phyloP scores from a whole-genome alignment of 2,888 invertebrate genomes.

The Oscheius sp. region DNA sequence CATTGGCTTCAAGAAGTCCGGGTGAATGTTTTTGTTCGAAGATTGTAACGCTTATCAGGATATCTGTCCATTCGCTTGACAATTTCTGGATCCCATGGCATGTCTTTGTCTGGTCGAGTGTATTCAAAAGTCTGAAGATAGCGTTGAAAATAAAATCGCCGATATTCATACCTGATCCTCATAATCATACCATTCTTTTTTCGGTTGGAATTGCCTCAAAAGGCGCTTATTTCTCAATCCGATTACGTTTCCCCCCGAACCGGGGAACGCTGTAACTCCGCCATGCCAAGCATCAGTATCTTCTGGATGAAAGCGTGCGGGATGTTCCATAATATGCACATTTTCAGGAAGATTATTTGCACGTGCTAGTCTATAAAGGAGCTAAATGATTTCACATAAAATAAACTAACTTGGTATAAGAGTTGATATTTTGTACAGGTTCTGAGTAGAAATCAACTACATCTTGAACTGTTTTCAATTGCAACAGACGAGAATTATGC shows the following conservation, averaged over 20 bases:
- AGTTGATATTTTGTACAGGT: slow-evolving; percentile 64
- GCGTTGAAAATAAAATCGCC: not conserved
- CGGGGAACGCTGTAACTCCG: slow-evolving; percentile 71
- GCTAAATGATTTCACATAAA: not conserved
- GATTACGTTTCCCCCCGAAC: slow-evolving; percentile 65
- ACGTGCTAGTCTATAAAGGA: slow-evolving; percentile 53
- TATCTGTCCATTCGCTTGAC: slow-evolving; percentile 69
- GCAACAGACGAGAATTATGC: slow-evolving; percentile 61
- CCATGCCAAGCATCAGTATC: slow-evolving; percentile 67
- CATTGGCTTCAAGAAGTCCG: slow-evolving; percentile 21
- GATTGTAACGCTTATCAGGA: slow-evolving; percentile 65
- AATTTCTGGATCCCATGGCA: slow-evolving; percentile 72
- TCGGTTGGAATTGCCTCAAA: slow-evolving; percentile 68
- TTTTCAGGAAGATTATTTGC: slow-evolving; percentile 61
- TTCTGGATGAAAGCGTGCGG: slow-evolving; percentile 69
- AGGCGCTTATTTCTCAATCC: slow-evolving; percentile 68
- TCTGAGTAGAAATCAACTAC: slow-evolving; percentile 64
- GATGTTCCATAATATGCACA: slow-evolving; percentile 64
- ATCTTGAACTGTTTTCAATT: slow-evolving; percentile 60
- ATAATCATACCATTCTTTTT: slow-evolving; percentile 72
- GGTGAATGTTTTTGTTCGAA: slow-evolving; percentile 55
- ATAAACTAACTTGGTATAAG: slow-evolving; percentile 55
- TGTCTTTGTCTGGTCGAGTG: slow-evolving; percentile 57
- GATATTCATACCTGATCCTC: slow-evolving; percentile 62
- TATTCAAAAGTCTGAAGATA: slow-evolving; percentile 57